A percentile compares a stretch with the other conserved stretches of the same genome.
Conservation (phyloP, 2,797 vertebrate species). For the Phalanger gymnotis region DNA sequence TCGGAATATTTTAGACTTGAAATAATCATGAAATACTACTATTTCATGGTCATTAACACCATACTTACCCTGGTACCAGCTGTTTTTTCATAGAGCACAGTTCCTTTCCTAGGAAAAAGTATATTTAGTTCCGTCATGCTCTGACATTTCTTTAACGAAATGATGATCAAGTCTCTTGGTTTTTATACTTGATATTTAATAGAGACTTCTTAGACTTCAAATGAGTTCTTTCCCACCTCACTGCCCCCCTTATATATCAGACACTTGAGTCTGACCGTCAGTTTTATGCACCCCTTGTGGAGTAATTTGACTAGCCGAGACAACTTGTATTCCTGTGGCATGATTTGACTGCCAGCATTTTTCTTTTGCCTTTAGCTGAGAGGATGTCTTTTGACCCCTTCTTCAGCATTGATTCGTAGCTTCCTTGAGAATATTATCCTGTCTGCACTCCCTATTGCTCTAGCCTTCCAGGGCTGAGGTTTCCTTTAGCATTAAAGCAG, state of each 20-base stretch:
- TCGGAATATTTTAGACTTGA: not conserved
- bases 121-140: slow-evolving; percentile 19
- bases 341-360: slow-evolving; percentile 55
- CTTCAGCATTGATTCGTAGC: not conserved
- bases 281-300: slow-evolving; percentile 73
- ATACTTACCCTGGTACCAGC: slow-evolving; percentile 66
- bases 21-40: not conserved
- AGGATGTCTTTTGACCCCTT: slow-evolving; percentile 63
- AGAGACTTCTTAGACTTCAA: slow-evolving; percentile 60
- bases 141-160: slow-evolving; percentile 53
- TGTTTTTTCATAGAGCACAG: slow-evolving; percentile 57
- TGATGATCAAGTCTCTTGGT: slow-evolving; percentile 58
- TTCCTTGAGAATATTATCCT: slow-evolving; percentile 25
- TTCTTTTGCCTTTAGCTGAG: slow-evolving; percentile 4
- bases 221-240: slow-evolving; percentile 69
- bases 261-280: slow-evolving; percentile 47
- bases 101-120: slow-evolving; percentile 56
- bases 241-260: slow-evolving; percentile 50
- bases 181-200: slow-evolving; percentile 55
- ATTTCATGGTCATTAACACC: slow-evolving; percentile 64
- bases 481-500: not conserved
- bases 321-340: slow-evolving; percentile 57
- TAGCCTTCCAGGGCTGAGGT: not conserved
- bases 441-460: not conserved
- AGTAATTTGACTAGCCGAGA: slow-evolving; percentile 23